These are phyloP conservation scores for Eubasilissa regina DNA, from an alignment of 1,140 invertebrate genomes.

Conservation along the genomic window DNA sequence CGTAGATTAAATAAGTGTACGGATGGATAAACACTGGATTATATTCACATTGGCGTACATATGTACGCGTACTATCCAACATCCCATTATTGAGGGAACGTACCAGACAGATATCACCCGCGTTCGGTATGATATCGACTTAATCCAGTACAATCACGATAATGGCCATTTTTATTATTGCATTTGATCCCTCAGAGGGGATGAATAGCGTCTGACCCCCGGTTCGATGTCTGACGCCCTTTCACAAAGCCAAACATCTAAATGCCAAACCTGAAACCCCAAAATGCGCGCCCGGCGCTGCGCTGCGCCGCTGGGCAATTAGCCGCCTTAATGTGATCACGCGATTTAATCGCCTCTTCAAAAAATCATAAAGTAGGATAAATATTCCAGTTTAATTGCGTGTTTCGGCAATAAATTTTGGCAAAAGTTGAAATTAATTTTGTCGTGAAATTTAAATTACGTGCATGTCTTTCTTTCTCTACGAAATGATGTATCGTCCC, in stretches of 20 bases:
- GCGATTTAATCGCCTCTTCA: slow-evolving; percentile 30
- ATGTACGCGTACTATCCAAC: not conserved
- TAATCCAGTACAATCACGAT: slow-evolving; percentile 60
- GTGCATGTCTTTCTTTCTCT: not conserved
- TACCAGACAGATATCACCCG: slow-evolving; percentile 23
- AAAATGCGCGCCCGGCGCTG: slow-evolving; percentile 4
- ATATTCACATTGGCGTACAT: too few species aligned
- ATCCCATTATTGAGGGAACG: slow-evolving; percentile 16
- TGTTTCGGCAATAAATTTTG: not conserved
- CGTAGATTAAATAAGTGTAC: too few species aligned
- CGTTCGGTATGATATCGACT: slow-evolving; percentile 43
- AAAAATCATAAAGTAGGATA: slow-evolving; percentile 26
- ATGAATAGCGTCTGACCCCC: slow-evolving; percentile 12
- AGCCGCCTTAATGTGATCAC: slow-evolving; percentile 44
- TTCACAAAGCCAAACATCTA: slow-evolving; percentile 44
- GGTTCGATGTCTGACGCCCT: slow-evolving; percentile 51
- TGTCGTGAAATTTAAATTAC: not conserved
- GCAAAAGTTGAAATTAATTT: not conserved
- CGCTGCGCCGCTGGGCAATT: slow-evolving; percentile 35
- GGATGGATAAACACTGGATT: too few species aligned
- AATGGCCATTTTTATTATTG: slow-evolving; percentile 59
- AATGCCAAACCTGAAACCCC: slow-evolving; percentile 49
- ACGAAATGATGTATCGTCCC: too few species aligned
- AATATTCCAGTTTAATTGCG: not conserved
- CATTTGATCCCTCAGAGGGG: slow-evolving; percentile 45